Percentiles rank a stretch among this genome's conserved stretches.
Conservation (phyloP, 2,113 vertebrate genomes). For the Brachypteracias leptosomus region DNA sequence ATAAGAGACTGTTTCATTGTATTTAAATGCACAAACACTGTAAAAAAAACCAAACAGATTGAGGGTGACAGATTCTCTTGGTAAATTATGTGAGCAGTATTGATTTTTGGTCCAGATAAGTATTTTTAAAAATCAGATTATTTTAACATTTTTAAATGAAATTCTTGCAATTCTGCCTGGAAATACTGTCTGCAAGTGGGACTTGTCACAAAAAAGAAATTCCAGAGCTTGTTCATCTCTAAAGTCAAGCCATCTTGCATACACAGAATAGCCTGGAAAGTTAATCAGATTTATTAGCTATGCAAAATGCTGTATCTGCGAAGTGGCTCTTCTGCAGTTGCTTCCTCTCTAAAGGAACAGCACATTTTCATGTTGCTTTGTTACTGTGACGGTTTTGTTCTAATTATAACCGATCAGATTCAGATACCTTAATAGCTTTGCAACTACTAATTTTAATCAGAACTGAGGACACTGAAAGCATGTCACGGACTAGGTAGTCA, state of each 20-base stretch:
- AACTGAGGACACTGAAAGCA: background rate
- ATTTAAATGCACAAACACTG: background rate
- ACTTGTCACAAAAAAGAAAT: background rate
- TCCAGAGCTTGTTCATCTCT: background rate
- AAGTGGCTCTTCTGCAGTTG: background rate
- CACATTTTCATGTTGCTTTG: background rate
- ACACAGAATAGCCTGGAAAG: background rate
- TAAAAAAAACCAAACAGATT: background rate
- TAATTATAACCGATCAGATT: background rate
- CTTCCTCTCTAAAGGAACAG: background rate
- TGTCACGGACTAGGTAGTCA: background rate
- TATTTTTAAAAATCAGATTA: background rate
- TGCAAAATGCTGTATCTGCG: background rate
- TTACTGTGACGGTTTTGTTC: background rate
- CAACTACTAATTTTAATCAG: background rate
- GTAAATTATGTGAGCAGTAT: background rate
- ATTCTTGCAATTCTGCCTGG: background rate
- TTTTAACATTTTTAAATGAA: background rate
- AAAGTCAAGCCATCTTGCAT: background rate
- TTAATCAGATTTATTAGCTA: background rate
- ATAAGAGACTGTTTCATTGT: background rate
- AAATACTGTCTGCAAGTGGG: background rate
- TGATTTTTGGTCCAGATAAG: background rate
- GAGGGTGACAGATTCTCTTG: background rate
- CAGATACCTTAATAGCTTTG: background rate